phyloP scores from a whole-genome alignment of 1,140 invertebrate genomes.

The Lethrus apterus region DNA sequence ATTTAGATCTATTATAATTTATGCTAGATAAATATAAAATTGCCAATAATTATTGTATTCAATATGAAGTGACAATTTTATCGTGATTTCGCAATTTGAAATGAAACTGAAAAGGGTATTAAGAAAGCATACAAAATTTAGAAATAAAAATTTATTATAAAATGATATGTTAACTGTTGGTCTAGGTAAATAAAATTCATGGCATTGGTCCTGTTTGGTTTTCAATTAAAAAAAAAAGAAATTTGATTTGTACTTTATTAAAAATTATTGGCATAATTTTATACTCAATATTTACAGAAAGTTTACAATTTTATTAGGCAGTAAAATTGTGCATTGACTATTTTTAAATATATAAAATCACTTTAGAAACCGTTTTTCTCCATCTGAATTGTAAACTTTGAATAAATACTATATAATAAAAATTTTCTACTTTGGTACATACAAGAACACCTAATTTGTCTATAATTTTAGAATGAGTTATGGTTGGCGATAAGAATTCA shows the following conservation, averaged over 20 bases:
- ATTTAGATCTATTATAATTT: constrained; percentile 27
- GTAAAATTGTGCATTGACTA: constrained; percentile 4
- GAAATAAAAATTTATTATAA: constrained; percentile 17
- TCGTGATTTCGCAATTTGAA: constrained; percentile 15
- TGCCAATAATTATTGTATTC: constrained; percentile 35
- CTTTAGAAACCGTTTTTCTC: too few species aligned
- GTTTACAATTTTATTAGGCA: constrained; percentile 25
- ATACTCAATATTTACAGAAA: constrained; percentile 29
- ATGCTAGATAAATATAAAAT: constrained; percentile 29
- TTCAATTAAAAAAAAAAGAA: constrained; percentile 10
- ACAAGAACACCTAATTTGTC: constrained; percentile 29
- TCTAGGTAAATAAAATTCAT: constrained; percentile 19
- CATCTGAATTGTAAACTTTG: constrained; percentile 9
- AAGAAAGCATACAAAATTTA: too few species aligned
- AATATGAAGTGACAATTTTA: constrained; percentile 16
- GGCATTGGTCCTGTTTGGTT: not conserved
- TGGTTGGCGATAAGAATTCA: constrained; percentile 33
- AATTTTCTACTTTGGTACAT: constrained; percentile 31
- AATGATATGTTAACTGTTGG: constrained; percentile 35
- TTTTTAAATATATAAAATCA: not conserved
- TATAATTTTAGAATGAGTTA: constrained; percentile 34
- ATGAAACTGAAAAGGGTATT: constrained; percentile 15
- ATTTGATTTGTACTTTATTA: constrained; percentile 8
- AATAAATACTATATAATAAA: constrained; percentile 17
- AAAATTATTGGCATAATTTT: constrained; percentile 36